Conservation (phyloP, 2,888 invertebrate species). For the Clivina fossor region DNA sequence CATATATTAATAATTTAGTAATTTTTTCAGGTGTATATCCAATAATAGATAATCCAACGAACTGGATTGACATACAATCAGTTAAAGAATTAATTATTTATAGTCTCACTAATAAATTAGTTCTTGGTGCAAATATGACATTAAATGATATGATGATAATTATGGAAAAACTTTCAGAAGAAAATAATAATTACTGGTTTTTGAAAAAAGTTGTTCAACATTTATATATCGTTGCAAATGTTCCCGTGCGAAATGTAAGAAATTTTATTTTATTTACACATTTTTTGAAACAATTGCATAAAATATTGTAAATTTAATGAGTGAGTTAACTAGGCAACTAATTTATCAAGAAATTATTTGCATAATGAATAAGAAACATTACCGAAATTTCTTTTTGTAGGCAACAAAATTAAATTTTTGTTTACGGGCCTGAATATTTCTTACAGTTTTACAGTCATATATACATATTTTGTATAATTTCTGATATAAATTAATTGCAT, state of each 20-base stretch:
- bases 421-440: too few relatives aligned
- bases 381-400: too few relatives aligned
- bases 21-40: slow-evolving; percentile 54
- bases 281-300: too few relatives aligned
- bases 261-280: neutral
- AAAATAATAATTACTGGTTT: slow-evolving; percentile 60
- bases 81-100: slow-evolving; percentile 60
- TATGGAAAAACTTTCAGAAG: slow-evolving; percentile 51
- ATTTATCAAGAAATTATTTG: too few relatives aligned
- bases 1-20: neutral
- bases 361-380: too few relatives aligned
- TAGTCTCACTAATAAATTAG: slow-evolving; percentile 51
- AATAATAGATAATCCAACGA: slow-evolving; percentile 52
- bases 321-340: too few relatives aligned
- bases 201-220: slow-evolving; percentile 62
- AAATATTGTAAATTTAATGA: too few relatives aligned
- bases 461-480: too few relatives aligned
- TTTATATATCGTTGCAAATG: slow-evolving; percentile 68
- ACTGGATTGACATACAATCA: slow-evolving; percentile 66
- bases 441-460: too few relatives aligned
- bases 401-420: too few relatives aligned
- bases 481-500: too few relatives aligned
- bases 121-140: slow-evolving; percentile 62
- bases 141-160: slow-evolving; percentile 60
- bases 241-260: slow-evolving; percentile 72